Base-by-base conservation (phyloP, 2,113 vertebrate species). In the Sinocyclocheilus anophthalmus region DNA sequence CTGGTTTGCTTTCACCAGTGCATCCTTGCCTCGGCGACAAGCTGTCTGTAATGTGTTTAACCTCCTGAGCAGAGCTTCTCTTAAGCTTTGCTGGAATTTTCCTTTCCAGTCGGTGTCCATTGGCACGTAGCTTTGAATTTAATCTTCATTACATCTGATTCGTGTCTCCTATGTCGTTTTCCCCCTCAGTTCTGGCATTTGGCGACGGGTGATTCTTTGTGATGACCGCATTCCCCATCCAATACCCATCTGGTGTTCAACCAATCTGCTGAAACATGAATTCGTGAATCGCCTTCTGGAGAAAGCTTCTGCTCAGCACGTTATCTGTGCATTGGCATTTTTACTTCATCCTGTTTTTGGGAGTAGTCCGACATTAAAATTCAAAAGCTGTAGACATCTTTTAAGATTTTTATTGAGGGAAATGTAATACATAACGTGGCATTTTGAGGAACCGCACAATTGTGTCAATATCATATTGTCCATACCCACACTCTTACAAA, bases 221-320 rank as follows among this genome's bases (percentile, higher is more conserved):
- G 98, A 99, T 87, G 98, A 99, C 93, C 97, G 96, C 87, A 94
- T 99, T 89, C 98, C 97, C 0, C 0, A 95, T 97, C 92, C 92
- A 98, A 97, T 94, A 97, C 97, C 89, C 97, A 98, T 90, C 95
- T 99, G 93, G 96, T 99, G 80, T 99, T 99, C 80, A 99, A 99
- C 98, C 48, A 99, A 99, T 99, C 98, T 30, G 97, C 97, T 10
- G 98, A 99, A 91, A 96, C 96, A 99, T 26, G 98, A 99, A 92
- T 99, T 99, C 93, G n/a, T n/a, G n/a, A n/a, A n/a, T n/a, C n/a
- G n/a, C n/a, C 95, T 99, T 69, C 93, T 99, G 94, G 97, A 99
- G 92, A 99, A 99, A 91, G 98, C 98, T 72, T 99, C 98, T 61
- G 98, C 97, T 84, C 98, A 99, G 97, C 99, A 94, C 96, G 93